Evolutionary conservation across 92 coral and sea anemone species (phyloP), one percentile per base, ranked within the genome.

Genomic region (Palythoa heliodiscus): DNA sequence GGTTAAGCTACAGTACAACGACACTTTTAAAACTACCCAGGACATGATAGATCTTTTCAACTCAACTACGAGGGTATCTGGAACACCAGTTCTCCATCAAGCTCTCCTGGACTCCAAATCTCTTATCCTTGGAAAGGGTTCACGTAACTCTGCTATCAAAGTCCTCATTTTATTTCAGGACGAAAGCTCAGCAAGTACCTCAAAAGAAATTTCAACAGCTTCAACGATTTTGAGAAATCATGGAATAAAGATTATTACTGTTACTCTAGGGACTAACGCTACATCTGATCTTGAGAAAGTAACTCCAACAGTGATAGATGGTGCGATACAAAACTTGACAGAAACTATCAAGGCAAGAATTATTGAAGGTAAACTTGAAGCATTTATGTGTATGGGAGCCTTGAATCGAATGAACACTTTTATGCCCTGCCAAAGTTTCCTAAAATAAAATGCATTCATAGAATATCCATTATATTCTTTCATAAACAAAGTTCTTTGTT

Each of bases 1-100:
- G 82, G 82, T 76, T 17, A 76, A 76, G 8, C 50, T 76, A 10
- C 82, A 12, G 24, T 76, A 52, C 52, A 76, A 76, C 68, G 48
- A 54, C 68, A 76, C 82, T 4, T 53, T 76, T 63, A 22, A 55
- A 35, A 55, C 82, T 11, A 35, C 67, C 38, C 68, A 76, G 52
- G 70, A 76, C 23, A 11, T 76, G 25, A 66, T 52, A 14, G 13
- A 24, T 4, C 37, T 39, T 57, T 76, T 76, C 23, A 35, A 57
- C 23, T 54, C 82, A 15, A 57, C 53, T 24, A 54, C 82, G 1
- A 38, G 70, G 17, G 82, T 55, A 63, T 1, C 19, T 24, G 82
- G 82, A 57, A 24, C 43, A 14, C 82, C 82, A 0, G 52, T 76
- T 0, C 70, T 76, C 25, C 82, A 76, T 25, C 67, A 25, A 25